Percentiles rank a stretch among this genome's conserved stretches.
These are phyloP conservation scores for Hyperoplus immaculatus DNA, from an alignment of 2,797 vertebrate species.

Conservation along the genomic window DNA sequence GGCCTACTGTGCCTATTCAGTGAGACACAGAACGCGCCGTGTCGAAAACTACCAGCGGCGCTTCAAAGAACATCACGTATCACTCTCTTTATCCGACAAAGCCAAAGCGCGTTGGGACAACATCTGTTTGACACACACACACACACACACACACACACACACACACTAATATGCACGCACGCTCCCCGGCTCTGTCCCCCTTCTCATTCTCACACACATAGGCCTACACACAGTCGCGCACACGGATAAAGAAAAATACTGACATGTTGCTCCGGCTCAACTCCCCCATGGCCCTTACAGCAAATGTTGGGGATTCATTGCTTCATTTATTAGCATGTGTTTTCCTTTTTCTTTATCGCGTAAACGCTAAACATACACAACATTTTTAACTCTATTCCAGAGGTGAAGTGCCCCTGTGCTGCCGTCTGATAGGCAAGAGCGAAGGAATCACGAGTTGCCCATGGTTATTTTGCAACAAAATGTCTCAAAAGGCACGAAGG, in stretches of 20 bases:
- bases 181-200: slow-evolving; percentile 31
- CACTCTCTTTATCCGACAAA: slow-evolving; percentile 72
- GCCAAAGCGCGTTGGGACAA: slow-evolving; percentile 70
- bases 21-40: slow-evolving; percentile 22
- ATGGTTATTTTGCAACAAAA: slow-evolving; percentile 72
- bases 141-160: slow-evolving; percentile 38
- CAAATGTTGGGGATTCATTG: slow-evolving; percentile 35
- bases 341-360: slow-evolving; percentile 12
- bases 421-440: slow-evolving; percentile 28
- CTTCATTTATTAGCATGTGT: slow-evolving; percentile 15
- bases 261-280: slow-evolving; percentile 70
- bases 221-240: slow-evolving; percentile 1
- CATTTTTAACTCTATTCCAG: slow-evolving; percentile 59
- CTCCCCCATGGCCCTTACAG: slow-evolving; percentile 45
- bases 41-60: slow-evolving; percentile 29
- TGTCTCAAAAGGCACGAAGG: slow-evolving; percentile 67
- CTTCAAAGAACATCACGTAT: slow-evolving; percentile 64
- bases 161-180: slow-evolving; percentile 25
- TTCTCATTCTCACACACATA: slow-evolving; percentile 12
- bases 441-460: slow-evolving; percentile 56
- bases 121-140: slow-evolving; percentile 67
- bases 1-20: slow-evolving; percentile 4
- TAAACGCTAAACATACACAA: background rate
- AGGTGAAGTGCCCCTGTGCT: slow-evolving; percentile 12
- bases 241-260: slow-evolving; percentile 52